Percentiles rank a stretch among this genome's conserved stretches.
These are phyloP conservation scores for Brachionus sp. DNA, from an alignment of 1,140 invertebrate genomes.

Conservation along the genomic window DNA sequence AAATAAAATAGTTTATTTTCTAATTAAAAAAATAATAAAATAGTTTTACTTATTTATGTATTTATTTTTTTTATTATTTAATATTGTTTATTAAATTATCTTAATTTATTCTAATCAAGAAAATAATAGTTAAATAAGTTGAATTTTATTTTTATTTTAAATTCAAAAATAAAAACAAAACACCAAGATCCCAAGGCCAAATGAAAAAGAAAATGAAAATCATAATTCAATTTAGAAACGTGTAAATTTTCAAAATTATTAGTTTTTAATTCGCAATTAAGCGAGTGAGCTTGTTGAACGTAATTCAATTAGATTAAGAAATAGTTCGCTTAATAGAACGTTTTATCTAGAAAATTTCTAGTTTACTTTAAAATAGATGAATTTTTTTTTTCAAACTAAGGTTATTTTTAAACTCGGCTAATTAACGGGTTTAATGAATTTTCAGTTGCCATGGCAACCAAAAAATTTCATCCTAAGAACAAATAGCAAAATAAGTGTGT, in stretches of 20 bases:
- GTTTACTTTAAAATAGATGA: background rate
- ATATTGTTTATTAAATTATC: background rate
- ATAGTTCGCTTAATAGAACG: background rate
- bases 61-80: background rate
- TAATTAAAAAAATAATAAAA: background rate
- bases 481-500: background rate
- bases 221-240: background rate
- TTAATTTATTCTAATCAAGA: background rate
- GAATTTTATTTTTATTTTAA: too few species aligned
- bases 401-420: conserved; percentile 3
- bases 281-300: background rate
- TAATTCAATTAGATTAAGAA: background rate
- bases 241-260: background rate
- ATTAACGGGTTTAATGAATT: background rate
- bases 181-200: background rate
- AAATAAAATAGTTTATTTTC: background rate
- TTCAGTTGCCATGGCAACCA: background rate
- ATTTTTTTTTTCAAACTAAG: background rate
- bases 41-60: background rate
- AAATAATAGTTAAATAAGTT: background rate
- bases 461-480: background rate
- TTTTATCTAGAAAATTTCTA: background rate
- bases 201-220: background rate
- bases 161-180: background rate
- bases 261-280: background rate